Percentiles rank a stretch among this genome's conserved stretches.
Evolutionary conservation across 1,140 invertebrate species (phyloP).

Genomic region (Heliothis virescens): DNA sequence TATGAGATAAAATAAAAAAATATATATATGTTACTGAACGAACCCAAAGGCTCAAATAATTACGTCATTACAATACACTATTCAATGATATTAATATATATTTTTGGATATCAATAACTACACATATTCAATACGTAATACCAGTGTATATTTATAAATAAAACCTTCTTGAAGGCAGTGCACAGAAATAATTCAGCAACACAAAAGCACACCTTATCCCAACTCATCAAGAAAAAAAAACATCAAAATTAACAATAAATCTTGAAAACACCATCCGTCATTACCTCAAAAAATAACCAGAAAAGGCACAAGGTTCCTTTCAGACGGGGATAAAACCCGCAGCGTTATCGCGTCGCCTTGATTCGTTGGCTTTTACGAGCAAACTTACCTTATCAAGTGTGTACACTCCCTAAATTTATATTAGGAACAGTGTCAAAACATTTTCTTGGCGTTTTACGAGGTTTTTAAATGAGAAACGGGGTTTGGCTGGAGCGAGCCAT

Average conservation of each 20-base stretch:
- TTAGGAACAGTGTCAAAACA: slow-evolving; percentile 64
- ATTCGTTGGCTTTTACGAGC: slow-evolving; percentile 45
- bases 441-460: slow-evolving; percentile 59
- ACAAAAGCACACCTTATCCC: neutral
- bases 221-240: neutral
- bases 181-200: neutral
- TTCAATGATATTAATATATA: too few species aligned
- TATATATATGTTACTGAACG: too few species aligned
- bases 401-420: slow-evolving; percentile 53
- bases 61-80: too few species aligned
- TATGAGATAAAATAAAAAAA: too few species aligned
- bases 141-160: too few species aligned
- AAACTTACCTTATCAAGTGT: slow-evolving; percentile 51
- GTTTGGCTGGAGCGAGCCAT: slow-evolving; percentile 41
- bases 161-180: too few species aligned
- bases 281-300: slow-evolving; percentile 19
- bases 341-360: slow-evolving; percentile 36
- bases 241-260: neutral
- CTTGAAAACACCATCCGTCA: slow-evolving; percentile 33
- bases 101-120: too few species aligned
- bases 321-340: slow-evolving; percentile 32
- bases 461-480: slow-evolving; percentile 61
- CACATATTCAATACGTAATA: too few species aligned
- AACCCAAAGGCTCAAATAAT: too few species aligned
- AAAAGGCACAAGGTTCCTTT: slow-evolving; percentile 36